Base-by-base conservation (phyloP, 37 sponge, comb jelly and placozoan genomes). In the Hormiphora californensis region DNA sequence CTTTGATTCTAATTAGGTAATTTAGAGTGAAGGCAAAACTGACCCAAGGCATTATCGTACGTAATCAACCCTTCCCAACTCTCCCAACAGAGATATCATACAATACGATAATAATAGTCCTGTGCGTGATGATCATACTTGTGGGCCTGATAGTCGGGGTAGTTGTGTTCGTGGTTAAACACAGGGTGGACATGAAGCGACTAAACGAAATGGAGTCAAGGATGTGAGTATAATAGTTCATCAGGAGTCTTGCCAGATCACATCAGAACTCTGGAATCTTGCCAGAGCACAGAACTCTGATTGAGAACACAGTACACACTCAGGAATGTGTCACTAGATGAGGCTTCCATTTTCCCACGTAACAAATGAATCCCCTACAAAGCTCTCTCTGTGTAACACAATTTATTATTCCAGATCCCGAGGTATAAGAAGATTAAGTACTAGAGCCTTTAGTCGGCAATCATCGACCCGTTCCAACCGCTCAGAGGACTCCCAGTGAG, bases 71-170 rank as follows among this genome's bases (percentile, higher is more conserved):
- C 51, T 46, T 46, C 51, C 51, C 12, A 17, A 46, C 51, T 12
- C 8, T 46, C 11, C 51, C 51, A 46, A 17, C 51, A 8, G 11
- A 46, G 51, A 8, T 46, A 46, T 17, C 51, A 46, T 73, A 73
- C 81, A 73, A 40, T 43, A 73, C 81, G 44, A 73, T 73, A 39
- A 73, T 73, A 39, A 73, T 73, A 73, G 38, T 73, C 11, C 44
- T 73, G 81, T 73, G 81, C 25, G 43, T 73, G 43, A 46, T 46
- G 1, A 46, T 73, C 25, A 36, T 73, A 5, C 32, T 73, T 22
- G 81, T 73, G 17, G 46, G 46, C 0, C 32, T 73, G 3, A 41
- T 73, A 5, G 81, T 73, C 23, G 81, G 81, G 3, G 23, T 73
- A 1, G 39, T 73, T 39, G 81, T 73, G 46, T 73, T 32, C 44